Base-by-base conservation (phyloP, 2,797 vertebrate genomes). In the Hydrocynus forskahlii region DNA sequence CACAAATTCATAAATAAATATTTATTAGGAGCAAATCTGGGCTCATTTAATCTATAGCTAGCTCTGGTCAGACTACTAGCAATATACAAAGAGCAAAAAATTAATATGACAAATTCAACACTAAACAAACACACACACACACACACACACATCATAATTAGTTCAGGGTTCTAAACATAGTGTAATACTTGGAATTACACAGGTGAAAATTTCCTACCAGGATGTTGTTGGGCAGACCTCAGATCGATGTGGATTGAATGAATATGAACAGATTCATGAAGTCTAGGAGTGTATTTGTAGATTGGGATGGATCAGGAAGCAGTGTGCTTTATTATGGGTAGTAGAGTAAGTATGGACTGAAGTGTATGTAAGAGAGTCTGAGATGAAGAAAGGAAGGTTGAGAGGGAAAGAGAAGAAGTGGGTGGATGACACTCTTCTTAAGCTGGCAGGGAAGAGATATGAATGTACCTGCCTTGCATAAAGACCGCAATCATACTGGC, bases 1-100 rank as follows among this genome's bases (percentile, higher is more conserved):
- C 52, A 80, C 74, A 77, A 69, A 85, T 82, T 80, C 75, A 88
- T 83, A 85, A 76, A 76, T 80, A 83, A 82, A 70, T 69, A 78
- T 76, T 29, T 73, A 54, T 83, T 82, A 87, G 78, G 35, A 78
- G 85, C 83, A 80, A 87, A 72, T 79, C 75, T 69, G 70, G 66
- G 71, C 38, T 78, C 78, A 54, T 75, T 72, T 74, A 63, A 67
- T 29, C 63, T 71, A 55, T 40, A 14, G 59, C n/a, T 14, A 78
- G 74, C n/a, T 66, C 21, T 40, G 71, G 64, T 43, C 43, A 14
- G 25, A 43, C 29, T 48, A 40, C 10, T 68, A 52, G 29, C 14
- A 78, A 57, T 62, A 55, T 16, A 23, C 25, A 79, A 0, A 10
- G 50, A 54, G 75, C 71, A 79, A 77, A 54, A 73, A 66, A 80